phyloP scores from a whole-genome alignment of 2,113 vertebrate species.

The Euleptes europaea region DNA sequence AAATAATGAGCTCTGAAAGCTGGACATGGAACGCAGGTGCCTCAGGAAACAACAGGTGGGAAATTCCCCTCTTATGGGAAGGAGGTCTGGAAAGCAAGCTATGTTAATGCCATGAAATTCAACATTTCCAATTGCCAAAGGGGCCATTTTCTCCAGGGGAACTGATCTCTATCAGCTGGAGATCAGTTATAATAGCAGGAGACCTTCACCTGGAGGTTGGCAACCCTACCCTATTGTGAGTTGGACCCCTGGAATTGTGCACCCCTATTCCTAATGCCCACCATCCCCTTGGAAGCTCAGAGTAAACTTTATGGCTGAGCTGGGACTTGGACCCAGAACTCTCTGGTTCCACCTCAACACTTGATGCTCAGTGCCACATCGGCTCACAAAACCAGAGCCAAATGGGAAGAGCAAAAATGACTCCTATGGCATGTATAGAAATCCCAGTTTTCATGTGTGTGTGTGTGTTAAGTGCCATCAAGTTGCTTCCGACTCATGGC shows the following conservation, averaged over 20 bases:
- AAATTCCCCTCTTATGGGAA: neutral
- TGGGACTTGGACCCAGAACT: neutral
- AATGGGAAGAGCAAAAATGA: neutral
- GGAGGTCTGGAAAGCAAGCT: conserved; percentile 37
- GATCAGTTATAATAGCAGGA: too few relatives aligned
- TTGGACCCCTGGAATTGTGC: too few relatives aligned
- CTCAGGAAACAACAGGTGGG: neutral
- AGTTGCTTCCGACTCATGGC: too few relatives aligned
- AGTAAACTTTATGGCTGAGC: neutral
- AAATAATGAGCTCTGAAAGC: neutral
- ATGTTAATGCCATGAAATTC: conserved; percentile 61
- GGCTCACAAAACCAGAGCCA: neutral
- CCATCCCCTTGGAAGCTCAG: too few relatives aligned
- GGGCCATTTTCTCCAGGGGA: too few relatives aligned
- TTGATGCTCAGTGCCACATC: neutral
- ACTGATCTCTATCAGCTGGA: too few relatives aligned
- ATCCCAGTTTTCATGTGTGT: too few relatives aligned
- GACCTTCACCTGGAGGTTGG: too few relatives aligned
- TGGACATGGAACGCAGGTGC: neutral
- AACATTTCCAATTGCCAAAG: conserved; percentile 63
- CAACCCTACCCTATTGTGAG: too few relatives aligned
- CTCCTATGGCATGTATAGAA: neutral
- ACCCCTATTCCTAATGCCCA: too few relatives aligned
- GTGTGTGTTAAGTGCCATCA: too few relatives aligned
- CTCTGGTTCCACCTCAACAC: neutral